Base-by-base conservation (phyloP, 2,888 invertebrate genomes). In the Cephus sareptanus region DNA sequence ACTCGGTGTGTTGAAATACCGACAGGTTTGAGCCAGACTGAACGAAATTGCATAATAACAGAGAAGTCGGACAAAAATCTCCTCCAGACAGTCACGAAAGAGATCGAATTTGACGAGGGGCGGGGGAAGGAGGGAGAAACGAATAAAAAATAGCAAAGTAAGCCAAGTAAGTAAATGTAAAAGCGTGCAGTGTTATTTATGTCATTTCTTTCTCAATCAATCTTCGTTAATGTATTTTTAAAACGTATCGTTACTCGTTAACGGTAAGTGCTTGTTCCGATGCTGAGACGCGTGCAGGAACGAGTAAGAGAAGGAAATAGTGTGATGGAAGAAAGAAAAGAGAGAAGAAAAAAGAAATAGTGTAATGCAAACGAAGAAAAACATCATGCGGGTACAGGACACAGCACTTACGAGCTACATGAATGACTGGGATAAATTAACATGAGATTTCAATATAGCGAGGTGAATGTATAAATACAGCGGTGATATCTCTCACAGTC, bases 51-150 rank as follows among this genome's bases (percentile, higher is more conserved):
- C 81, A 85, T 85, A 88, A 87, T 85, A 80, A 83, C 75, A 56
- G 70, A 78, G 85, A 75, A 83, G 80, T 85, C 82, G 84, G 86
- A 85, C 86, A 85, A 81, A 82, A 85, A 86, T 88, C 90, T 91
- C 91, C 91, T 91, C 91, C 91, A 91, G 89, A 88, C 90, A 89
- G 90, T 91, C 91, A 91, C 88, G 90, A 91, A 91, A 91, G 91
- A 90, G 88, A 87, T 86, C 86, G 81, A 85, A 74, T 84, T 85
- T 82, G 80, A 78, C 87, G 79, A 81, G 77, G 76, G 76, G 79
- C 79, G 68, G 79, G 80, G 81, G n/a, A 69, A 76, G 79, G 79
- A 79, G 73, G 77, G 81, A 79, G 81, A 73, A 81, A 82, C 75
- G 9, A 9, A 69, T 81, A 85, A 83, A 74, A 83, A 87, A 56